Evolutionary conservation across 2,797 vertebrate genomes (phyloP).

Genomic region (Falco columbarius): DNA sequence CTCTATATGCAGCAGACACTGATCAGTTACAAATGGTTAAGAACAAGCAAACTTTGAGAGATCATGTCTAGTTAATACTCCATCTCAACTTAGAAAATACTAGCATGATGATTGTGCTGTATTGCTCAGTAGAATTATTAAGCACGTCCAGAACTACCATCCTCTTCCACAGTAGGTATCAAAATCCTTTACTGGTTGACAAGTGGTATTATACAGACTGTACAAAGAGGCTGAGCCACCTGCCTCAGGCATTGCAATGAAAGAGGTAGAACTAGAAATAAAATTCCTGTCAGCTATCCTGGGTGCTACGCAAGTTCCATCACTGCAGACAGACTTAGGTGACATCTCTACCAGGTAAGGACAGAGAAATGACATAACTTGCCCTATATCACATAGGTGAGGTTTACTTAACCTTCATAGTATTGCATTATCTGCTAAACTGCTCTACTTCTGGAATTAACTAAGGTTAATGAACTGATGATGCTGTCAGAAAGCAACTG

Average conservation of each 20-base stretch:
- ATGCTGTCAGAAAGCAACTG: neutral
- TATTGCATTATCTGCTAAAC: neutral
- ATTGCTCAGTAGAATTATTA: neutral
- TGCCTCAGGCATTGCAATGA: neutral
- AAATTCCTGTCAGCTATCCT: neutral
- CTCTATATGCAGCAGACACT: neutral
- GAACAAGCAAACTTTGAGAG: neutral
- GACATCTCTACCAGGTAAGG: neutral
- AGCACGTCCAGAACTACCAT: neutral
- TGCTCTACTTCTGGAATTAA: neutral
- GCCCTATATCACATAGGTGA: neutral
- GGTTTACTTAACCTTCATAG: neutral
- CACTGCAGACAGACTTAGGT: neutral
- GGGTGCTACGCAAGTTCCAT: neutral
- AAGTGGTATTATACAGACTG: neutral
- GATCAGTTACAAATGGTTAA: neutral
- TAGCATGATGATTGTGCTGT: neutral
- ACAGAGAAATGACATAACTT: neutral
- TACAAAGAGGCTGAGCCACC: neutral
- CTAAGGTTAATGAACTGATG: neutral
- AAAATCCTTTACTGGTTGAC: neutral
- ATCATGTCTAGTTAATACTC: neutral
- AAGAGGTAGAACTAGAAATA: neutral
- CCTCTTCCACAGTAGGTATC: neutral
- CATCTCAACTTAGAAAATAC: neutral